Evolutionary conservation across 2,113 vertebrate species (phyloP).

Genomic region (Phaetusa simplex): DNA sequence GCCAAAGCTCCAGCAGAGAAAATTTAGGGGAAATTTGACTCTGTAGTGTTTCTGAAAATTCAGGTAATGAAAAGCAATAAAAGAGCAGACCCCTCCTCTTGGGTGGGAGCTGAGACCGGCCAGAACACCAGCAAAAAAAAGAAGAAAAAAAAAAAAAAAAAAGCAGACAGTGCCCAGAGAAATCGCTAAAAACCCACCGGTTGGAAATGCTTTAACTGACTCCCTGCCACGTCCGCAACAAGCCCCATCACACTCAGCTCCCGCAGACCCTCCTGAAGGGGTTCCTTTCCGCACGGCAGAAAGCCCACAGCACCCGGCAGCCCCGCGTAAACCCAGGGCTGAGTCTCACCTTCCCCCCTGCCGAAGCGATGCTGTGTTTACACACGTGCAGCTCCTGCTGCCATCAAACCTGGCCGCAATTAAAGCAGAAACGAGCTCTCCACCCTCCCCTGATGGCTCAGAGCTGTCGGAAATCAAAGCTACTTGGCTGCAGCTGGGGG

Average conservation of each 20-base stretch:
- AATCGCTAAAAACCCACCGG: background rate
- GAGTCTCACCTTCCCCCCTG: background rate
- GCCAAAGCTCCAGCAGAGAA: conserved; percentile 27
- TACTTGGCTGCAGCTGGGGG: background rate
- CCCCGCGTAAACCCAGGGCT: background rate
- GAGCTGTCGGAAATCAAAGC: conserved; percentile 17
- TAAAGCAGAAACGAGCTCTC: background rate
- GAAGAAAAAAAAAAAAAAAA: too few relatives aligned
- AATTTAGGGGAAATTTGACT: background rate
- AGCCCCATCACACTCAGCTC: background rate
- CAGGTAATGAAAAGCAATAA: background rate
- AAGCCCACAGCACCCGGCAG: background rate
- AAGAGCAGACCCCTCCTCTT: background rate
- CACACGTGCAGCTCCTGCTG: fast-evolving
- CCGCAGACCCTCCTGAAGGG: background rate
- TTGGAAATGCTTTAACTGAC: background rate
- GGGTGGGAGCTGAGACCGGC: background rate
- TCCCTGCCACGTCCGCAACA: background rate
- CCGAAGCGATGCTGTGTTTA: background rate
- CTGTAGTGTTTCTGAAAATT: background rate
- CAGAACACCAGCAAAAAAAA: background rate
- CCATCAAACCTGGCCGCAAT: background rate
- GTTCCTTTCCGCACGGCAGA: fast-evolving
- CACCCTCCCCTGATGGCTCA: background rate
- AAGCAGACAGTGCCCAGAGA: background rate